Conservation (phyloP, 1,140 invertebrate genomes). For the Drosophila jambulina region DNA sequence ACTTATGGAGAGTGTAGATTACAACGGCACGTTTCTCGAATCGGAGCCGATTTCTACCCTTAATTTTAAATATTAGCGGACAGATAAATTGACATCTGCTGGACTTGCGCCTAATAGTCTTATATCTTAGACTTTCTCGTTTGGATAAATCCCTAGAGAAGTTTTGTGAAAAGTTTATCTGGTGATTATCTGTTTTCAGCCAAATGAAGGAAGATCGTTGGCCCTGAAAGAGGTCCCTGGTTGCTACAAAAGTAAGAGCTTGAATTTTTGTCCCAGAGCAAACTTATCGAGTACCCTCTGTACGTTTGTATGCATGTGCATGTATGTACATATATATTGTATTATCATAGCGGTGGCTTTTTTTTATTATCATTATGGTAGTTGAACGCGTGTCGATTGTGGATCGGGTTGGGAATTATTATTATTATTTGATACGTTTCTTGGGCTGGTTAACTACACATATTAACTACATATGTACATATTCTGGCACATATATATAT, state of each 20-base stretch:
- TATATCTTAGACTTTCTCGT: neutral
- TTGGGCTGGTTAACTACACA: neutral
- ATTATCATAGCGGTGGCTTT: constrained; percentile 33
- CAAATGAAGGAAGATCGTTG: neutral
- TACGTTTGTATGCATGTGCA: constrained; percentile 3
- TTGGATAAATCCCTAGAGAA: neutral
- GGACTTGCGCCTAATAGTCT: too few species aligned
- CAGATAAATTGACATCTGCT: too few species aligned
- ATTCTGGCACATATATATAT: neutral
- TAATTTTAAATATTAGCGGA: too few species aligned
- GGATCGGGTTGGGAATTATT: constrained; percentile 25
- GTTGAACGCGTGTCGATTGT: constrained; percentile 13
- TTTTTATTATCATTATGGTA: constrained; percentile 31
- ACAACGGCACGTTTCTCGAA: too few species aligned
- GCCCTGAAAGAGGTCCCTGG: neutral
- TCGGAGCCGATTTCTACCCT: too few species aligned
- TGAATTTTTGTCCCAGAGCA: neutral
- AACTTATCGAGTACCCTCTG: neutral
- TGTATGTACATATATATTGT: neutral
- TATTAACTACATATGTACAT: neutral
- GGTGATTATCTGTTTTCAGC: neutral
- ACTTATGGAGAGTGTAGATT: too few species aligned
- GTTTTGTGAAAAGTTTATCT: neutral
- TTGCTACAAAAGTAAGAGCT: neutral
- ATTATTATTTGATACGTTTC: constrained; percentile 4